These are phyloP conservation scores for Eira barbara DNA, from an alignment of 2,113 vertebrate genomes.

Conservation along the genomic window DNA sequence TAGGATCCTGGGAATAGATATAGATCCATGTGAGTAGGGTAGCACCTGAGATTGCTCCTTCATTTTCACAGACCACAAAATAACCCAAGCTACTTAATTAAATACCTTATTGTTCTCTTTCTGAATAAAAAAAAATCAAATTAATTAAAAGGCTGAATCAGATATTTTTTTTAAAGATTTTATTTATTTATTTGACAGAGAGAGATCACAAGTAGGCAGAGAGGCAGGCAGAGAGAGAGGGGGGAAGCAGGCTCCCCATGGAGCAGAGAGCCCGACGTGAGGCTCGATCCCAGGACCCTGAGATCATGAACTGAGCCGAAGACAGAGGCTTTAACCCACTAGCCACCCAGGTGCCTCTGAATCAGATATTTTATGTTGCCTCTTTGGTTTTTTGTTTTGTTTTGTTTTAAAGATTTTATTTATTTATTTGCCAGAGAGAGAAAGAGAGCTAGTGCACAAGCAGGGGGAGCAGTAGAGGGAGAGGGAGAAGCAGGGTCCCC, in stretches of 20 bases:
- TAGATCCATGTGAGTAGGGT: background rate
- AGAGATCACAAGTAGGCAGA: too few relatives aligned
- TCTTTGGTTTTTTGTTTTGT: background rate
- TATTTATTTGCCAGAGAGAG: background rate
- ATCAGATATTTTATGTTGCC: background rate
- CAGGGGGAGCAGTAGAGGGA: background rate
- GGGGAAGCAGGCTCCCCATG: too few relatives aligned
- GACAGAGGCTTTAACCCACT: too few relatives aligned
- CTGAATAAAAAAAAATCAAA: background rate
- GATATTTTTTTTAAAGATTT: background rate
- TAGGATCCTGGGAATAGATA: background rate
- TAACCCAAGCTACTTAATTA: background rate
- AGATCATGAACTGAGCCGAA: too few relatives aligned
- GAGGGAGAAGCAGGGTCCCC: background rate
- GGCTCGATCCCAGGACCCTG: too few relatives aligned
- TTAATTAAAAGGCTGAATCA: background rate
- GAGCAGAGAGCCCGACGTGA: too few relatives aligned
- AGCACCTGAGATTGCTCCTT: background rate
- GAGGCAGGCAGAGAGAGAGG: too few relatives aligned
- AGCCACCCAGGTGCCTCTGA: too few relatives aligned
- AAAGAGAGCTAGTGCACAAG: background rate
- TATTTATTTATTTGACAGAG: background rate
- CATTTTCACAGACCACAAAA: background rate
- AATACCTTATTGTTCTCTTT: background rate
- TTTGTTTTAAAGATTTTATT: background rate